Percentiles rank a stretch among this genome's conserved stretches.
Evolutionary conservation across 1,140 invertebrate genomes (phyloP).

Genomic region (Drosophila saltans): DNA sequence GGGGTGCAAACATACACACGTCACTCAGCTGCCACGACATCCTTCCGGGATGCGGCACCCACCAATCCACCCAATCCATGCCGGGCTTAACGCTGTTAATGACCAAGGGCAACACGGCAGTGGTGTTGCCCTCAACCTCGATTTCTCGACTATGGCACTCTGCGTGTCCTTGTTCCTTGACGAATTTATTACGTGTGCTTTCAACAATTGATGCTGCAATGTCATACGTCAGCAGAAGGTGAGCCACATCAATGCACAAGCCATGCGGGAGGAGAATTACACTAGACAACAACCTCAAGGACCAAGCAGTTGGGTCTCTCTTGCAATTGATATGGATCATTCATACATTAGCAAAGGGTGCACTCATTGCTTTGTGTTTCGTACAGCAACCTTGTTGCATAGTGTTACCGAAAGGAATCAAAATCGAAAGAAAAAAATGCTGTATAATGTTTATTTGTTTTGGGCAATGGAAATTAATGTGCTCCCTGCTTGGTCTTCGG

Average conservation of each 20-base stretch:
- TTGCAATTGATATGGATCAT: too few species aligned
- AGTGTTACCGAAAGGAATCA: constrained; percentile 27
- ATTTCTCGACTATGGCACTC: constrained; percentile 24
- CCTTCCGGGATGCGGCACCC: constrained; percentile 57
- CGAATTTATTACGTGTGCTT: constrained; percentile 72
- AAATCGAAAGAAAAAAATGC: constrained; percentile 55
- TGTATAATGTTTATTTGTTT: constrained; percentile 76
- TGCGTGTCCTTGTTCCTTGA: constrained; percentile 37
- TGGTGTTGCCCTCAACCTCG: constrained; percentile 42
- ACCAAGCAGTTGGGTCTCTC: background rate
- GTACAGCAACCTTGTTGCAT: constrained; percentile 17
- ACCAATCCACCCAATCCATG: constrained; percentile 18
- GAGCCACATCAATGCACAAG: constrained; percentile 55
- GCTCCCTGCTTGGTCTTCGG: constrained; percentile 29
- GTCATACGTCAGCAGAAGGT: constrained; percentile 80
- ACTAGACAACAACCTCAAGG: constrained; percentile 28
- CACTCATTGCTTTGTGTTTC: constrained; percentile 24
- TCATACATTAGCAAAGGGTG: background rate
- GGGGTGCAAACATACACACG: constrained; percentile 69
- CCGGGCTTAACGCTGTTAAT: constrained; percentile 75
- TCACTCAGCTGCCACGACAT: constrained; percentile 74
- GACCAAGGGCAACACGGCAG: constrained; percentile 70
- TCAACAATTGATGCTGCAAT: constrained; percentile 80
- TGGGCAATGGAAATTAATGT: constrained; percentile 68
- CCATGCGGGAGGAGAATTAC: constrained; percentile 34